Base-by-base conservation (phyloP, 1,140 invertebrate genomes). In the Marisa cornuarietis region DNA sequence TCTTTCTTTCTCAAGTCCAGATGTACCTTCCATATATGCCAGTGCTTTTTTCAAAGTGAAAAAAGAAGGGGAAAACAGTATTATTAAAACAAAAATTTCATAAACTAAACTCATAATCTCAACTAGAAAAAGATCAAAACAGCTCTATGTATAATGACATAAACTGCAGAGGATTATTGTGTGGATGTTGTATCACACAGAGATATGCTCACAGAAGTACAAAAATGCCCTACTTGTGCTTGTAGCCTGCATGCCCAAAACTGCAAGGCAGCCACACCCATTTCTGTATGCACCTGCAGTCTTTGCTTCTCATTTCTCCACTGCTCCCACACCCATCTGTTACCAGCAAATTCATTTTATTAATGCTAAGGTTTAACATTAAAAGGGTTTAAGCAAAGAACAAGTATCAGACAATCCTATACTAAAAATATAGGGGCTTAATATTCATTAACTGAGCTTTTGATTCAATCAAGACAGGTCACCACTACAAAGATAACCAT, bases 171-270 rank as follows among this genome's bases (percentile, higher is more conserved):
- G 62, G 18, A n/a, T 2, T 20, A 63, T n/a, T n/a, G 7, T 20
- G 9, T 68, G 9, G 10, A 68, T 0, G 11, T 11, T 68, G n/a
- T 68, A 22, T 31, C 22, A 68, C 22, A 13, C n/a, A 8, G 26
- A 31, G 22, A 31, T 16, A 22, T 68, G 6, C 26, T n/a, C 14
- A 24, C 10, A n/a, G 11, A 42, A 42, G 31, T n/a, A 24, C 10
- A 31, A 68, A 68, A 68, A 68, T 22, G 22, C 65, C 26, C 22
- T 16, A 76, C 74, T 24, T 76, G 63, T 66, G 61, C 62, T 42
- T 76, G 74, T 31, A 76, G 16, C 16, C 74, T 65, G n/a, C 8
- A 51, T 11, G 74, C 74, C 74, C 74, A 76, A 42, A 76, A 76
- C 24, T 76, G 74, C 11, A 76, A 42, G 5, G 61, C 74, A 14